phyloP scores from a whole-genome alignment of 2,113 vertebrate genomes.

The Oryzias celebensis region DNA sequence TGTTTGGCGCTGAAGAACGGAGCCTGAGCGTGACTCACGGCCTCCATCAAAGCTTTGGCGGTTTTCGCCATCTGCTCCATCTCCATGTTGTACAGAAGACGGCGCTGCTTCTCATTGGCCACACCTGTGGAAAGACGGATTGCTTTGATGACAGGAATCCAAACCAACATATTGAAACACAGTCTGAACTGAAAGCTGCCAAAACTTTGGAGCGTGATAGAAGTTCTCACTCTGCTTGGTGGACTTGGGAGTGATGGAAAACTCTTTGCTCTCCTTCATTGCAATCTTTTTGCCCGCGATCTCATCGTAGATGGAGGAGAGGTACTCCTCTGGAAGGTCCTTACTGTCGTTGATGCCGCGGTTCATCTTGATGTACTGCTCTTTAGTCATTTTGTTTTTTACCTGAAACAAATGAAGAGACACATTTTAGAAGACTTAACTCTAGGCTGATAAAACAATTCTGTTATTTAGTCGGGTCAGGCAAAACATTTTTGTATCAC shows the following conservation, averaged over 20 bases:
- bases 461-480: too few species aligned
- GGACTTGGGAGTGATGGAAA: conserved; percentile 88
- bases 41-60: conserved; percentile 97
- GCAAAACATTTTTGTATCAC: too few species aligned
- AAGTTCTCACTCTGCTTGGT: conserved; percentile 90
- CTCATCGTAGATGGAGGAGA: conserved; percentile 94
- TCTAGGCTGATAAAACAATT: too few species aligned
- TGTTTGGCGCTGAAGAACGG: conserved; percentile 96
- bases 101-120: conserved; percentile 92
- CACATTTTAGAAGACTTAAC: too few species aligned
- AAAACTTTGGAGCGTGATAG: not conserved
- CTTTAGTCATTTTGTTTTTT: conserved; percentile 99
- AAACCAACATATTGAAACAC: too few species aligned
- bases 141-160: too few species aligned
- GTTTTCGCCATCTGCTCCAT: conserved; percentile 99
- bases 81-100: conserved; percentile 94
- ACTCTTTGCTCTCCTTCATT: conserved; percentile 96
- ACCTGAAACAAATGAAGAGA: conserved; percentile 73
- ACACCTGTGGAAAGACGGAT: conserved; percentile 72
- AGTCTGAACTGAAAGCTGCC: not conserved
- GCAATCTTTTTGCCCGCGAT: conserved; percentile 97
- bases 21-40: conserved; percentile 94
- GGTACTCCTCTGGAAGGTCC: conserved; percentile 94
- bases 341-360: conserved; percentile 97
- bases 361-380: conserved; percentile 99